Percentiles rank a stretch among this genome's conserved stretches.
Conservation (phyloP, 2,888 invertebrate genomes). For the Sphaeridia pumilis region DNA sequence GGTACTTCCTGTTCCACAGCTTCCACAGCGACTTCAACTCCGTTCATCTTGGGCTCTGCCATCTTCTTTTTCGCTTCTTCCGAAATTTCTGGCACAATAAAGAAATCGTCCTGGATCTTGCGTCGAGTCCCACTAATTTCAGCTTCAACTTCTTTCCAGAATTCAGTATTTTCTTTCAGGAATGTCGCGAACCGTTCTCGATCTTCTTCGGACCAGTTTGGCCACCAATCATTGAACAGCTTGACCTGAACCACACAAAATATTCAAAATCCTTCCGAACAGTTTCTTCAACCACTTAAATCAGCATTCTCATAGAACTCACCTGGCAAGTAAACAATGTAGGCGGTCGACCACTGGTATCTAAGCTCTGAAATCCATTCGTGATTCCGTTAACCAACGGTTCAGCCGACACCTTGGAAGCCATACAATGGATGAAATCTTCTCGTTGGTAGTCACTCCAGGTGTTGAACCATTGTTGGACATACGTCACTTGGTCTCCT, state of each 20-base stretch:
- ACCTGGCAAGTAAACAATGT: slow-evolving; percentile 35
- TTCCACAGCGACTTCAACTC: slow-evolving; percentile 2
- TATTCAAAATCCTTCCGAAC: background rate
- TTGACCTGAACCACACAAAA: slow-evolving; percentile 20
- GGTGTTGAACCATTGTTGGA: slow-evolving; percentile 30
- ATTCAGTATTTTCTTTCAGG: slow-evolving; percentile 29
- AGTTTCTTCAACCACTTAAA: background rate
- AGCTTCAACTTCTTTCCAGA: slow-evolving; percentile 28
- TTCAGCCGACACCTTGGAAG: slow-evolving; percentile 18
- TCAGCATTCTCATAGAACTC: no score
- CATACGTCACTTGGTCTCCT: slow-evolving; percentile 26
- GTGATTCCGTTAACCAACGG: slow-evolving; percentile 26
- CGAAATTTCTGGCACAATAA: slow-evolving; percentile 13
- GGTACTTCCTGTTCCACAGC: slow-evolving; percentile 1
- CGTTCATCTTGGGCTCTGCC: background rate
- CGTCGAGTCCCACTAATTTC: slow-evolving; percentile 30
- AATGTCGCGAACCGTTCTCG: slow-evolving; percentile 18
- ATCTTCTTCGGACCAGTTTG: slow-evolving; percentile 24
- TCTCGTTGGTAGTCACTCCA: slow-evolving; percentile 35
- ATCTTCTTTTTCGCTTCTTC: background rate
- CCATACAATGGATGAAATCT: slow-evolving; percentile 30
- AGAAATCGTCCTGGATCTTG: slow-evolving; percentile 30
- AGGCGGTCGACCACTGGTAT: slow-evolving; percentile 23
- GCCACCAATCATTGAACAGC: slow-evolving; percentile 35
- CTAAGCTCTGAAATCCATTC: slow-evolving; percentile 28